Base-by-base conservation (phyloP, 2,797 vertebrate genomes). In the Nyctalus aviator region DNA sequence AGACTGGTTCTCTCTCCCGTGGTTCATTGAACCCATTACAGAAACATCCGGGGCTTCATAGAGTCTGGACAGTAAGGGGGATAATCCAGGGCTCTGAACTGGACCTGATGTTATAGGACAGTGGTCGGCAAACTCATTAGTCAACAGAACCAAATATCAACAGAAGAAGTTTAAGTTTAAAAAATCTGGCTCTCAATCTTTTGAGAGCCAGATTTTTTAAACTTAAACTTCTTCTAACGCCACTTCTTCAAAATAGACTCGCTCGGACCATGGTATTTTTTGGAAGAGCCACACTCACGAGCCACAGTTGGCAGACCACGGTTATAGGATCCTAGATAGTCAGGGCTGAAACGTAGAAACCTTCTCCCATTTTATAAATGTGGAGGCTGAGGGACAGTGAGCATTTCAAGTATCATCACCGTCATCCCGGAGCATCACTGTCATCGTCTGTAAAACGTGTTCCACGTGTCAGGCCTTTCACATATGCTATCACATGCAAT, bases 321-420 rank as follows among this genome's bases (percentile, higher is more conserved):
- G 44, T 44, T 44, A 23, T 13, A 46, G 37, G 35, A 77, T 69
- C 72, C 72, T 91, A 57, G 68, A 95, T 71, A 57, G 25, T 73
- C 13, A 72, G 78, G 27, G 68, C 88, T 87, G 53, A 94, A 86
- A 73, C 48, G 76, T 20, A 72, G 55, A 73, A 89, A 75, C 48
- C 27, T 84, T 69, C 25, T 25, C 27, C 23, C 64, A 35, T 53
- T 62, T 71, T 46, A 82, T 78, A 84, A 91, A 53, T 72, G 46
- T 30, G 25, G 21, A 75, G 57, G 27, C 79, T n/a, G 27, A 81
- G 76, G 25, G 25, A 25, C 48, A 25, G 35, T 10, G 48, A 46
- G 25, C 7, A 4, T 79, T 71, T 35, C 62, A 73, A 35, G n/a
- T 12, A 18, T 64, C 14, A 13, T 32, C 35, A 76, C 44, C 1